Conservation (phyloP, 23 tunicate genomes). For the Trididemnum clinides region DNA sequence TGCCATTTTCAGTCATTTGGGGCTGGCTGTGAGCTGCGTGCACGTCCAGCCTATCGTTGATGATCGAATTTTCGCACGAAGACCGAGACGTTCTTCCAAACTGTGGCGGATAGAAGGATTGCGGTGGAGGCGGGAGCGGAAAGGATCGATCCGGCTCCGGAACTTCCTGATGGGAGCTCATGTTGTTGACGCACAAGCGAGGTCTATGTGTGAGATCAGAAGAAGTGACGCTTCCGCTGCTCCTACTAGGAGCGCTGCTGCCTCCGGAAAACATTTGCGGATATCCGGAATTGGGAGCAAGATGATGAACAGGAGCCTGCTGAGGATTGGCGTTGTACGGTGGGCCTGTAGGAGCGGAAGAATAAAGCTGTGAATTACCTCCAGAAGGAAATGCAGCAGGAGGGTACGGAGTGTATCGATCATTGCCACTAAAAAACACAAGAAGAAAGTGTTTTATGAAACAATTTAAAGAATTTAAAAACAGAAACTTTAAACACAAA, state of each 20-base stretch:
- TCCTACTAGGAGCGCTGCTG: conserved; percentile 66
- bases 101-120: not conserved
- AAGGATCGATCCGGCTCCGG: not conserved
- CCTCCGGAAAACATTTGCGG: conserved; percentile 22
- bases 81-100: conserved; percentile 21
- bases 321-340: conserved; percentile 37
- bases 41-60: not conserved
- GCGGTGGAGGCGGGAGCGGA: conserved; percentile 30
- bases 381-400: no score
- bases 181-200: conserved; percentile 26
- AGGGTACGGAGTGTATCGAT: no score
- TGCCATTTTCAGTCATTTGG: not conserved
- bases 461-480: no score
- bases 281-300: not conserved
- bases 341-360: no score
- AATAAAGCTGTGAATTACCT: no score
- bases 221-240: conserved; percentile 70
- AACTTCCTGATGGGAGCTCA: conserved; percentile 46
- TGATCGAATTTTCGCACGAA: not conserved
- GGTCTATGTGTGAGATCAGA: conserved; percentile 61
- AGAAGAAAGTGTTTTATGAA: no score
- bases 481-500: no score
- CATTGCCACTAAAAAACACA: no score
- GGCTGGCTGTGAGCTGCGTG: not conserved
- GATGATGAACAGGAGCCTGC: conserved; percentile 10